phyloP scores from a whole-genome alignment of 2,797 vertebrate species.

The Podarcis siculus region DNA sequence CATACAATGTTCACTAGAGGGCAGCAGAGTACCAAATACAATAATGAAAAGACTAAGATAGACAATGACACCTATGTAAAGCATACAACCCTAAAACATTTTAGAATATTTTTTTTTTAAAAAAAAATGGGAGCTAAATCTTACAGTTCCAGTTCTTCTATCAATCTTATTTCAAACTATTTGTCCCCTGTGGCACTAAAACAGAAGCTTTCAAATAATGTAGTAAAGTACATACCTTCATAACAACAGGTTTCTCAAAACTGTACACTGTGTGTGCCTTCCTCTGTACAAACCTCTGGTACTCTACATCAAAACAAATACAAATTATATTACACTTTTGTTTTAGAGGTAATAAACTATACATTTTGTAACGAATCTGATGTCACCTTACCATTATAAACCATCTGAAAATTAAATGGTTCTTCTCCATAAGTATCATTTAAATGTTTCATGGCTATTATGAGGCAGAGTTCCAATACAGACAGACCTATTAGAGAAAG shows the following conservation, averaged over 20 bases:
- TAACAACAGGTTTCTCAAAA: conserved; percentile 93
- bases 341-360: neutral
- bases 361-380: neutral
- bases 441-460: conserved; percentile 98
- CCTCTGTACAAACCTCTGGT: conserved; percentile 96
- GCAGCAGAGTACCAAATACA: conserved; percentile 48
- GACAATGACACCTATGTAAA: neutral
- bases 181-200: neutral
- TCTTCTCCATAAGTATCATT: conserved; percentile 94
- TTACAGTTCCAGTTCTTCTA: neutral
- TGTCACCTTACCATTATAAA: conserved; percentile 88
- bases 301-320: conserved; percentile 80
- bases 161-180: neutral
- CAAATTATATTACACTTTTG: neutral
- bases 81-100: too few species aligned
- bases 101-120: rapidly evolving
- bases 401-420: conserved; percentile 98
- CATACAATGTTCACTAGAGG: conserved; percentile 61
- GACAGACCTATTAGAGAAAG: conserved; percentile 86
- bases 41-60: neutral
- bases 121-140: neutral
- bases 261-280: conserved; percentile 93
- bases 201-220: neutral
- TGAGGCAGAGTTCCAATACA: conserved; percentile 92
- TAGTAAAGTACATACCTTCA: conserved; percentile 85